A percentile compares a stretch with the other conserved stretches of the same genome.
Conservation (phyloP, 2,113 vertebrate species). For the Anthoscopus minutus region DNA sequence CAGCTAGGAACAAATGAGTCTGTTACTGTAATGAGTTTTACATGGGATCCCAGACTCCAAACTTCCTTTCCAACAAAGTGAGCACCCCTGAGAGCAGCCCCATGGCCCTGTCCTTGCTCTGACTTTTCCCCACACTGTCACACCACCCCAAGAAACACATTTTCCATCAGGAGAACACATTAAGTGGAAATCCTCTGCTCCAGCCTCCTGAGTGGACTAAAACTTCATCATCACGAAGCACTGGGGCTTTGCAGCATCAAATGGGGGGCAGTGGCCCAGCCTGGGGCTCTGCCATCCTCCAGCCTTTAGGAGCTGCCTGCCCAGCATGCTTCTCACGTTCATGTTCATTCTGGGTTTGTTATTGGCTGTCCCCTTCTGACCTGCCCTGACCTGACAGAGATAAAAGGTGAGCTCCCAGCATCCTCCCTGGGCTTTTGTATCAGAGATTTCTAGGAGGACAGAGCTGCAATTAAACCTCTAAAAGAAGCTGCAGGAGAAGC, state of each 20-base stretch:
- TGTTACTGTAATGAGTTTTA: not conserved
- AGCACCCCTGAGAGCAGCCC: not conserved
- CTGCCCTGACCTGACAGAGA: too few relatives aligned
- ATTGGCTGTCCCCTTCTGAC: too few relatives aligned
- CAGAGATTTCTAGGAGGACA: too few relatives aligned
- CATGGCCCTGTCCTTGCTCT: not conserved
- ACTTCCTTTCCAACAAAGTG: not conserved
- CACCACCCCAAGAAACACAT: not conserved
- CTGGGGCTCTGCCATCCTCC: too few relatives aligned
- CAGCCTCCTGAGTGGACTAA: not conserved
- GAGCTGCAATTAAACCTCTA: too few relatives aligned
- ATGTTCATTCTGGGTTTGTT: too few relatives aligned
- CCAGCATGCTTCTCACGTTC: too few relatives aligned
- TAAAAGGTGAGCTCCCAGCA: too few relatives aligned
- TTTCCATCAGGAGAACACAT: not conserved
- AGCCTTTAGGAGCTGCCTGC: too few relatives aligned
- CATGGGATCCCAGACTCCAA: fast-evolving
- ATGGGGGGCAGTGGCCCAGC: too few relatives aligned
- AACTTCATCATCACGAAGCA: not conserved
- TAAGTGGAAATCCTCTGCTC: not conserved
- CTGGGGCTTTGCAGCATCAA: not conserved
- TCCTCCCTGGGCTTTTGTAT: too few relatives aligned
- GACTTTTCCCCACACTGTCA: fast-evolving
- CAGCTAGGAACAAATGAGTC: not conserved
- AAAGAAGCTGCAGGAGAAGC: too few relatives aligned